Evolutionary conservation across 2,113 vertebrate species (phyloP), one percentile per base, ranked within the genome.

Genomic region (Chionis minor): DNA sequence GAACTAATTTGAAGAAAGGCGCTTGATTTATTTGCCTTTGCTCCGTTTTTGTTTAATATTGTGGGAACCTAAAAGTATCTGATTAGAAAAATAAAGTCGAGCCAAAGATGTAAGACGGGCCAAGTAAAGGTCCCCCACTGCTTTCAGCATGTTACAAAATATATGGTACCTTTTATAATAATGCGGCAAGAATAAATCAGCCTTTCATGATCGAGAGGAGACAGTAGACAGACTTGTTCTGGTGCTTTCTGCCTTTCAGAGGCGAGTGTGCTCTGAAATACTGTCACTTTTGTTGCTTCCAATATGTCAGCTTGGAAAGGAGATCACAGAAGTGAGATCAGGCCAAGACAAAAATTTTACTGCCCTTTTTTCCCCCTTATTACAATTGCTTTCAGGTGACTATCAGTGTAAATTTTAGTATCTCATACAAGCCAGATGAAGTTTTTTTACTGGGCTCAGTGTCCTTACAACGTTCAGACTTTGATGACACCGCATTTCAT

Each of bases 311-410:
- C 42, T 71, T 92, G 59, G 77, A 74, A 90, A 80, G 71, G 45
- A 88, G 38, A 92, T 75, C n/a, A 40, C 56, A 65, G 54, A 91
- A 69, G 35, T 47, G 38, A 90, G 47, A 78, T 40, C 58, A 49
- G 65, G 47, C 77, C 49, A 85, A 91, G 56, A 81, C 59, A 83
- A 80, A 77, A 66, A 84, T 87, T 96, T 96, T 61, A 89, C 24
- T 87, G 56, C 52, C 69, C 11, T 65, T 47, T 89, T 65, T 27
- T 4, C 9, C 12, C 14, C 73, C 32, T 14, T 42, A 32, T 81
- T 88, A 42, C 33, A 2, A 30, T 72, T 75, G 73, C 56, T 94
- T 87, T 94, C 73, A 72, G 66, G 83, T 54, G 61, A 21, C 80
- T 49, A 69, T 67, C 65, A 86, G 45, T 51, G 45, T 86, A 78